phyloP scores from a whole-genome alignment of 1,140 invertebrate species.

The Lasioglossum baleicum region DNA sequence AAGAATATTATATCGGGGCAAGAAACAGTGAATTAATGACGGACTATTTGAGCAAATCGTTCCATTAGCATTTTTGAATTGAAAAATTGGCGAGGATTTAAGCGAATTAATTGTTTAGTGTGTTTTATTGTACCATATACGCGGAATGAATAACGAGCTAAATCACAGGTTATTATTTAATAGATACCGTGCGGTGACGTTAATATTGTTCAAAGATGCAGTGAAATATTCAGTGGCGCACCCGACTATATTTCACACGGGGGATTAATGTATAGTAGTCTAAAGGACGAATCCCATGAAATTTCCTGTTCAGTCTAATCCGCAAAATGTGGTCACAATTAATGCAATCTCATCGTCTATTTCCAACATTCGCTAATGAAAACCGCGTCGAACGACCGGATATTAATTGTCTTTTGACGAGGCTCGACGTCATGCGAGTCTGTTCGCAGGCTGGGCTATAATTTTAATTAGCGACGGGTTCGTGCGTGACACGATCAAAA shows the following conservation, averaged over 20 bases:
- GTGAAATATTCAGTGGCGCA: neutral
- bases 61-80: too few species aligned
- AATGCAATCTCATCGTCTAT: neutral
- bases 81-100: too few species aligned
- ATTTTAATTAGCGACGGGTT: slow-evolving; percentile 21
- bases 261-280: neutral
- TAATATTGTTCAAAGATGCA: too few species aligned
- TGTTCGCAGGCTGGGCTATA: slow-evolving; percentile 21
- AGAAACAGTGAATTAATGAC: too few species aligned
- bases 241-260: neutral
- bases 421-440: neutral
- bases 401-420: slow-evolving; percentile 15
- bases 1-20: too few species aligned
- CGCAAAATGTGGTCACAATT: neutral
- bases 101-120: too few species aligned
- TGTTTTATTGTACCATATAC: too few species aligned
- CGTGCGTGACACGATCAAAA: neutral
- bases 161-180: too few species aligned
- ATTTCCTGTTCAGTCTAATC: neutral
- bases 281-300: neutral
- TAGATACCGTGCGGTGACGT: too few species aligned
- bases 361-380: slow-evolving; percentile 2
- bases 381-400: slow-evolving; percentile 5
- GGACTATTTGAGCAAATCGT: too few species aligned
- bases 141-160: too few species aligned